These are phyloP conservation scores for Siphlonurus alternatus DNA, from an alignment of 2,888 invertebrate species.

Conservation along the genomic window DNA sequence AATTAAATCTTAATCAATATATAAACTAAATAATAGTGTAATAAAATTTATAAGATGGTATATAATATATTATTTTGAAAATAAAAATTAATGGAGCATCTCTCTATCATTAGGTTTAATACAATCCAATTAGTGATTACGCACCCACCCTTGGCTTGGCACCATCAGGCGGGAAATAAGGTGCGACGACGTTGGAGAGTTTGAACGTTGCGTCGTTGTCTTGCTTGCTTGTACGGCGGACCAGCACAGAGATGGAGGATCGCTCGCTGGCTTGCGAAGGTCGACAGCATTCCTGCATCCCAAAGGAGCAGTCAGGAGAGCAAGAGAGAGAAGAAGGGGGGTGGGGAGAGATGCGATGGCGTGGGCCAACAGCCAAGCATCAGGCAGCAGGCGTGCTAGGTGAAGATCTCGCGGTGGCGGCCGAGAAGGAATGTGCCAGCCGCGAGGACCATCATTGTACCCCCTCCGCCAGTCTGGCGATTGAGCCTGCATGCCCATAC, in stretches of 20 bases:
- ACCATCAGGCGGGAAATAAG: background rate
- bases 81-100: too few relatives aligned
- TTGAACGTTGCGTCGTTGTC: background rate
- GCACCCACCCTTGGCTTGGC: background rate
- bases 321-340: background rate
- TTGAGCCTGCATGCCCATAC: too few relatives aligned
- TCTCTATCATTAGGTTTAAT: too few relatives aligned
- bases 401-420: background rate
- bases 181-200: background rate
- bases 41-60: too few relatives aligned
- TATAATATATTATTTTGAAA: too few relatives aligned
- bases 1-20: too few relatives aligned
- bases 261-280: slow-evolving; percentile 2
- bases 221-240: background rate
- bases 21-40: too few relatives aligned
- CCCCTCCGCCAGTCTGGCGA: too few relatives aligned
- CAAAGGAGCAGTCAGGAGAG: background rate
- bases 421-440: background rate
- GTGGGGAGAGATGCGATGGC: background rate
- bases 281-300: slow-evolving; percentile 3
- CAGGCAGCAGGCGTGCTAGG: background rate
- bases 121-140: background rate
- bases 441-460: background rate
- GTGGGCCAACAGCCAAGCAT: background rate
- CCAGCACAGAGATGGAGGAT: background rate